A percentile compares a stretch with the other conserved stretches of the same genome.
phyloP scores from a whole-genome alignment of 35 echinoderm and acorn worm genomes.

The Amphiura filiformis region DNA sequence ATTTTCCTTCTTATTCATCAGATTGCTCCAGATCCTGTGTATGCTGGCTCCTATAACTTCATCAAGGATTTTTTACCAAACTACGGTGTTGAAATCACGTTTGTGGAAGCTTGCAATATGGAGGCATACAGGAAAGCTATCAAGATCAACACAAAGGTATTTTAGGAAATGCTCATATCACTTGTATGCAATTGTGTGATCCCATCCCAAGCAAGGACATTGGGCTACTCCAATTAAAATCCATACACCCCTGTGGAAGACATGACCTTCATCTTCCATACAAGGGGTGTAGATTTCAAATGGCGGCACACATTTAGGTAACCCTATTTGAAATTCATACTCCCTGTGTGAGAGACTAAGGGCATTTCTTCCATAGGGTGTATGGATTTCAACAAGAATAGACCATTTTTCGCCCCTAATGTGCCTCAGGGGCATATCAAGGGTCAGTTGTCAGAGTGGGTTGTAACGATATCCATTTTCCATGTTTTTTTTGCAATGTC shows the following conservation, averaged over 20 bases:
- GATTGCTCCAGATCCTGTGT: slow-evolving; percentile 65
- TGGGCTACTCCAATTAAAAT: too few species aligned
- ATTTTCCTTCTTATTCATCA: slow-evolving; percentile 18
- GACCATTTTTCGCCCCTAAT: neutral
- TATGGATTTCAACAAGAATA: too few species aligned
- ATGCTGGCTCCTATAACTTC: slow-evolving; percentile 60
- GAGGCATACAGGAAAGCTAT: slow-evolving; percentile 71
- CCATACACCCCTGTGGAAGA: too few species aligned
- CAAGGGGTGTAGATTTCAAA: too few species aligned
- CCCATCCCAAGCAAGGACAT: neutral
- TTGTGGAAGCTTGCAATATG: slow-evolving; percentile 66
- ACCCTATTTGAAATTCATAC: too few species aligned
- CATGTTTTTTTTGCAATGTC: too few species aligned
- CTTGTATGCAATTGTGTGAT: neutral
- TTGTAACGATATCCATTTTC: too few species aligned
- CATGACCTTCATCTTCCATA: too few species aligned
- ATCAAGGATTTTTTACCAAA: slow-evolving; percentile 51
- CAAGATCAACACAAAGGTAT: slow-evolving; percentile 83
- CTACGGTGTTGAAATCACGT: slow-evolving; percentile 68
- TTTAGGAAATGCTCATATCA: neutral
- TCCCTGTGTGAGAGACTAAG: too few species aligned
- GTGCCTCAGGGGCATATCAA: too few species aligned
- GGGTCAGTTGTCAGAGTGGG: neutral
- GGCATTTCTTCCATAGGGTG: too few species aligned
- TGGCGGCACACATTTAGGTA: too few species aligned